These are phyloP conservation scores for Pantherophis guttatus DNA, from an alignment of 2,113 vertebrate species.

Conservation along the genomic window DNA sequence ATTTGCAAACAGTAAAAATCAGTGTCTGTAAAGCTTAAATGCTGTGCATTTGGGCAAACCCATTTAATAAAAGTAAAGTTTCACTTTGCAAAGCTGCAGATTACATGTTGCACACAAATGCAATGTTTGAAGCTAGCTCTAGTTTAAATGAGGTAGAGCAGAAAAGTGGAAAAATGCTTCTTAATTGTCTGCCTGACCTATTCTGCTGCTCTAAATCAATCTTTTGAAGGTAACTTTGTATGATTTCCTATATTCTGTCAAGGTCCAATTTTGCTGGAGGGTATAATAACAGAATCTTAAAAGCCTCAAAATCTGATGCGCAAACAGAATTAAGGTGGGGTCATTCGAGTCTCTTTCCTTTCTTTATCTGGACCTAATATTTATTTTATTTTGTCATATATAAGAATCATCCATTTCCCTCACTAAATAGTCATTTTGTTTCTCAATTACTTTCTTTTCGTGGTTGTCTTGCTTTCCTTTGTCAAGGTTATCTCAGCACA, in stretches of 20 bases:
- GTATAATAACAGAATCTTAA: not conserved
- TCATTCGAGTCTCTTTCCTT: not conserved
- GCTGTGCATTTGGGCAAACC: not conserved
- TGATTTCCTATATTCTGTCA: not conserved
- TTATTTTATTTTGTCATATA: not conserved
- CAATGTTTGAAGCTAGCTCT: not conserved
- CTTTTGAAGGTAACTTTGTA: not conserved
- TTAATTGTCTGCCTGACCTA: not conserved
- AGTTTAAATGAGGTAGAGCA: not conserved
- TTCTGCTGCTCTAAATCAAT: not conserved
- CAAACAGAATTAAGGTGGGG: not conserved
- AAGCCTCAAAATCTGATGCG: not conserved
- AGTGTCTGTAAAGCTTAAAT: not conserved
- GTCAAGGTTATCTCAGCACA: not conserved
- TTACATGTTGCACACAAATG: not conserved
- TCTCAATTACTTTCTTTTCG: not conserved
- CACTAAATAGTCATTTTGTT: not conserved
- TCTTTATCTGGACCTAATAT: not conserved
- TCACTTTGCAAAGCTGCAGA: not conserved
- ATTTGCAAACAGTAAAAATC: not conserved
- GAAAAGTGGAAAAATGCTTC: not conserved
- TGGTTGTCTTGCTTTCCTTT: not conserved
- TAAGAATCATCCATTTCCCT: not conserved
- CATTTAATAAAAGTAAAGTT: not conserved
- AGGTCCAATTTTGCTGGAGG: not conserved